Base-by-base conservation (phyloP, 2,888 invertebrate species). In the Acleris literana region DNA sequence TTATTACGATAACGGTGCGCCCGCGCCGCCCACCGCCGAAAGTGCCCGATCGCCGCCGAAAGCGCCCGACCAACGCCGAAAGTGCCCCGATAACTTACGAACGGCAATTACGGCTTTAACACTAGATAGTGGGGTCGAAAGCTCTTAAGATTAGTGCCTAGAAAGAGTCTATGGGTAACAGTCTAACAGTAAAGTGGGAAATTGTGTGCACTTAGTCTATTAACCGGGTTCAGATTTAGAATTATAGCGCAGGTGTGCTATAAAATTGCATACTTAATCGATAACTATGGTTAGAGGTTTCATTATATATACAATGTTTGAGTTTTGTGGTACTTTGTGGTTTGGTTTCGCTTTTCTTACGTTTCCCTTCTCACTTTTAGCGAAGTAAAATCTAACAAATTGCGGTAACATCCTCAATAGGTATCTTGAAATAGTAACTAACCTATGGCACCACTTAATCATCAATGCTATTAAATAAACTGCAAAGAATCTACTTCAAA, bases 1-100 rank as follows among this genome's bases (percentile, higher is more conserved):
- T 74, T 77, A 75, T 81, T 79, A 79, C 77, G 77, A 77, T 83
- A 85, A 84, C 84, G 81, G 83, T 79, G 76, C 74, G 74, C 73
- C 51, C 18, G 75, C 74, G 77, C 75, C 68, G 68, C 58, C 49
- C 57, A 53, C 54, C 57, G 69, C 73, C 72, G 73, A 70, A 71
- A 70, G 70, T 70, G 68, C 61, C 70, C 39, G 54, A 55, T 16
- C 9, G 16, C 2, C 18, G 43, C 48, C 48, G 58, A 59, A 59
- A 59, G 48, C 18, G 61, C 43, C 51, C 52, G 61, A 52, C 43
- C 51, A 39, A n/a, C 60, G 69, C 72, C 74, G 76, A 71, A 72
- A 71, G 70, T 71, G 69, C 61, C 71, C 44, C 70, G 76, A 77
- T 74, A 72, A 72, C 68, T 73, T 58, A 68, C 71, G 70, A 75